Evolutionary conservation across 2,113 vertebrate genomes (phyloP), one percentile per base, ranked within the genome.

Genomic region (Typhlomys cinereus): DNA sequence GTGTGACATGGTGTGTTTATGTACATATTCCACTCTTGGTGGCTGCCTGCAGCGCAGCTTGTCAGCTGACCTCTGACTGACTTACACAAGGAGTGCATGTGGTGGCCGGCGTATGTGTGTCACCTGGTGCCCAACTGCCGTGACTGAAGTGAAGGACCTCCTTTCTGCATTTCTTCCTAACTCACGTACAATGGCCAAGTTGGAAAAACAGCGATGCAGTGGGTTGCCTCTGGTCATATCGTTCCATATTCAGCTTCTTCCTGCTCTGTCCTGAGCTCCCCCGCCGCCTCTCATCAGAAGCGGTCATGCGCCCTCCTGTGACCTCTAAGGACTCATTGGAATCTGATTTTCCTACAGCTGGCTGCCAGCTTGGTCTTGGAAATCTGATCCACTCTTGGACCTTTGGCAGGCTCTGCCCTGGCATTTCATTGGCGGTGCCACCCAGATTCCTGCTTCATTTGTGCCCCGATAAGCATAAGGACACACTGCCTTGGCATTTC

Each of bases 251-350:
- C n/a, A 14, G 31, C 52, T 3, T 29, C 12, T 70, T 70, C 52
- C 59, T 39, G 17, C n/a, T 94, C 71, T 76, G 82, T 86, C 84
- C 93, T 85, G 59, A 93, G 64, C 52, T 34, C 82, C 62, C 7
- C 52, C 20, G 31, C 31, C 36, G 69, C 39, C 69, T 91, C 62
- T 69, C 48, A 92, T 76, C 67, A 54, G 79, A 36, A 83, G 92
- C 57, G 59, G 48, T 89, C 84, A 94, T 84, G 80, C 52, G 27
- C 84, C 76, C 54, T 88, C 73, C 82, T 7, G 4, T 94, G 96
- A 96, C 96, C 95, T 97, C 94, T 85, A 91, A 97, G 92, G 92
- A 94, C 88, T 96, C 94, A 91, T 36, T 93, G 96, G 97, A 97
- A 95, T 96, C 88, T 97, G 85, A 93, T 95, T 97, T 97, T 97